phyloP scores from a whole-genome alignment of 2,888 invertebrate genomes.

The Drosophila sordidula region DNA sequence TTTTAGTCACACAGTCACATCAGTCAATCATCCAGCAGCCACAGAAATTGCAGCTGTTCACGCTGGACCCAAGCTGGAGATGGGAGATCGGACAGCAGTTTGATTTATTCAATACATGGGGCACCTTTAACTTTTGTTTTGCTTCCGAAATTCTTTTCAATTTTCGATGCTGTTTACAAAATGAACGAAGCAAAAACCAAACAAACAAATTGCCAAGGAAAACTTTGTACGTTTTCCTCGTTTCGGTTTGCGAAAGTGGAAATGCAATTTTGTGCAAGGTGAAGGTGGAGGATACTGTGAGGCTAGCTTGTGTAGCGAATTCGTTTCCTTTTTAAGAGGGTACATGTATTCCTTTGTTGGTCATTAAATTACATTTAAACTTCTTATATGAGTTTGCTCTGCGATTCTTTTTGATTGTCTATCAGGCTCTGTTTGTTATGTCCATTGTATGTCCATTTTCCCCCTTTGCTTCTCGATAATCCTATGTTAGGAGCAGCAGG shows the following conservation, averaged over 20 bases:
- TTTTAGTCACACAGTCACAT: neutral
- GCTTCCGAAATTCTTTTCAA: slow-evolving; percentile 61
- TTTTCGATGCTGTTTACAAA: slow-evolving; percentile 73
- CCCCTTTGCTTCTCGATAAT: slow-evolving; percentile 2
- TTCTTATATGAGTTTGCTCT: slow-evolving; percentile 37
- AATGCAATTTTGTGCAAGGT: slow-evolving; percentile 42
- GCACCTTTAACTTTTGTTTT: slow-evolving; percentile 65
- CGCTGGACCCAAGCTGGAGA: neutral
- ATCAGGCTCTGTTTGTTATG: neutral
- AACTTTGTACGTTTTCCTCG: slow-evolving; percentile 63
- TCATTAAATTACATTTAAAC: slow-evolving; percentile 67
- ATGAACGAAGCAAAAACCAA: slow-evolving; percentile 66
- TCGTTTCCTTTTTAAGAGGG: slow-evolving; percentile 4
- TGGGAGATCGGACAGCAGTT: slow-evolving; percentile 9
- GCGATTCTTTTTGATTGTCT: slow-evolving; percentile 12
- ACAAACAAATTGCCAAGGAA: slow-evolving; percentile 72
- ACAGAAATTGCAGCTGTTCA: neutral
- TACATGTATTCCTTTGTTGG: slow-evolving; percentile 60
- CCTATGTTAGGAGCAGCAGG: slow-evolving; percentile 5
- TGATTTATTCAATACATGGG: slow-evolving; percentile 57
- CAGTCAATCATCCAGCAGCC: slow-evolving; percentile 8
- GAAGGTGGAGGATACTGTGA: slow-evolving; percentile 7
- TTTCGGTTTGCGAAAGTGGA: slow-evolving; percentile 26
- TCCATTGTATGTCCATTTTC: slow-evolving; percentile 7
- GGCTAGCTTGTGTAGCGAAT: neutral